phyloP scores from a whole-genome alignment of 2,797 vertebrate species.

The Clarias laeviceps region DNA sequence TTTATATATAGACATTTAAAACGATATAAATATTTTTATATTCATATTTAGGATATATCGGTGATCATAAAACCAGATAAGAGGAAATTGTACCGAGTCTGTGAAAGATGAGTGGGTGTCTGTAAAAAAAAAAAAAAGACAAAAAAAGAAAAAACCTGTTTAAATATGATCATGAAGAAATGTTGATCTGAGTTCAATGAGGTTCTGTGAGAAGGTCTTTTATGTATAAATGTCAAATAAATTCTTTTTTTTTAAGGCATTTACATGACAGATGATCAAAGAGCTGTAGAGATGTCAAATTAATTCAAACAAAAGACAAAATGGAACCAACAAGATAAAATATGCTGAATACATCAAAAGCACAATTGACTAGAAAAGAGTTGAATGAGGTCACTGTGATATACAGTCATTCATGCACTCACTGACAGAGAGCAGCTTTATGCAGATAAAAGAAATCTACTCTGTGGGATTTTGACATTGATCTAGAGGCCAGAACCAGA shows the following conservation, averaged over 20 bases:
- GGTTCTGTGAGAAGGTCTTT: neutral
- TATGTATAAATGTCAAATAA: conserved; percentile 8
- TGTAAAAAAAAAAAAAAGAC: neutral
- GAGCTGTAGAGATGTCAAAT: neutral
- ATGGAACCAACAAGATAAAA: conserved; percentile 14
- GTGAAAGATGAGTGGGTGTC: neutral
- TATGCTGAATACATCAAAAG: conserved; percentile 30
- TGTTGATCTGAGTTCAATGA: conserved; percentile 1
- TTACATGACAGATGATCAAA: conserved; percentile 19
- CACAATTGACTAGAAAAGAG: conserved; percentile 13
- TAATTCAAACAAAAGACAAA: conserved; percentile 16
- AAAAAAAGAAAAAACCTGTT: neutral
- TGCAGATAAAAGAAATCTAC: conserved; percentile 37
- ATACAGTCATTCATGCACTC: conserved; percentile 5
- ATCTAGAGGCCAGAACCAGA: conserved; percentile 12
- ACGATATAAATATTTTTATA: neutral
- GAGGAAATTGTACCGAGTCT: neutral
- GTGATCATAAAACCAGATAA: neutral
- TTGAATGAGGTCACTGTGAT: conserved; percentile 22
- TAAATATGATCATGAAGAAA: neutral
- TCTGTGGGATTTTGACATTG: conserved; percentile 48
- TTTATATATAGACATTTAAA: neutral
- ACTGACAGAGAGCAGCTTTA: conserved; percentile 65
- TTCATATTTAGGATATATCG: neutral
- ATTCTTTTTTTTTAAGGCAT: neutral